Conservation (phyloP, 2,113 vertebrate species). For the Mirza zaza region DNA sequence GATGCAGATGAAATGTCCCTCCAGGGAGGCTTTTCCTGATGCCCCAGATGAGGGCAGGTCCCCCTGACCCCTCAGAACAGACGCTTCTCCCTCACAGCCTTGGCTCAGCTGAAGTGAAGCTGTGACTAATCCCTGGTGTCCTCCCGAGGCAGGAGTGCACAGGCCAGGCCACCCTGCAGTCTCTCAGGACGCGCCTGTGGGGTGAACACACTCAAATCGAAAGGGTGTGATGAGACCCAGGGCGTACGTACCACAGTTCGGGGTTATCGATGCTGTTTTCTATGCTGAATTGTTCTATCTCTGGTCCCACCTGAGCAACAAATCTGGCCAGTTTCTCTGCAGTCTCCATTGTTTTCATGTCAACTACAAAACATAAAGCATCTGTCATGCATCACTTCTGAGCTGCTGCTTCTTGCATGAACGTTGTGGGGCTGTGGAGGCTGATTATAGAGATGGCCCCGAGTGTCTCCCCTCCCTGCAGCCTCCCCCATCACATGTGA, state of each 20-base stretch:
- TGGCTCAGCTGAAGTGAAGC: neutral
- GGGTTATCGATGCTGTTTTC: conserved; percentile 87
- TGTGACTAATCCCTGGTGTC: neutral
- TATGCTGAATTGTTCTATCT: conserved; percentile 88
- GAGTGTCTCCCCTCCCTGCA: neutral
- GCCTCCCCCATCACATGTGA: neutral
- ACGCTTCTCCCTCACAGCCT: neutral
- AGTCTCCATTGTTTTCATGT: conserved; percentile 85
- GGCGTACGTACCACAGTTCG: conserved; percentile 85
- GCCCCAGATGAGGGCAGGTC: neutral
- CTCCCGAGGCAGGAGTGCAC: neutral
- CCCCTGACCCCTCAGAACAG: neutral
- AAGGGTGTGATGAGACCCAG: neutral
- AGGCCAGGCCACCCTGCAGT: neutral
- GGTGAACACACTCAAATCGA: neutral
- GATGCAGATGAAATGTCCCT: neutral
- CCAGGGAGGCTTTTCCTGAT: neutral
- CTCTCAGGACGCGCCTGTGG: neutral
- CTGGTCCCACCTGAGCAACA: conserved; percentile 87
- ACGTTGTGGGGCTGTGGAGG: neutral
- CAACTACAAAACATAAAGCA: conserved; percentile 80
- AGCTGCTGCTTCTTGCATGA: neutral
- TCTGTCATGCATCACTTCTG: neutral
- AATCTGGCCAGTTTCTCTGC: conserved; percentile 87
- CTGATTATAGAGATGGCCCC: neutral